Base-by-base conservation (phyloP, 64 coral and sea anemone genomes). In the Hydrozoanthus tunicans region DNA sequence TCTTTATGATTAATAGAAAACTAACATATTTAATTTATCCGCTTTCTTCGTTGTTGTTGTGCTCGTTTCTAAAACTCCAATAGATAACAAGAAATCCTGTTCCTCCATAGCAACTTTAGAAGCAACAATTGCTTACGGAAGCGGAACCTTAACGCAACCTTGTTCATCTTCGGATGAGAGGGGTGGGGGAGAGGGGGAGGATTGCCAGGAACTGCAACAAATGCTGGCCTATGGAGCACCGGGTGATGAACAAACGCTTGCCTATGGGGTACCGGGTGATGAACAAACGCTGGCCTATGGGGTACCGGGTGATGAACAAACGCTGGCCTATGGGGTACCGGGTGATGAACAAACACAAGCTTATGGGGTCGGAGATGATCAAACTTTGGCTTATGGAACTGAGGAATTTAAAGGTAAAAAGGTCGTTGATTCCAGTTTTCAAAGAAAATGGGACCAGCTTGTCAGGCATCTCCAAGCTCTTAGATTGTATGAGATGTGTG, bases 211-310 rank as follows among this genome's bases (percentile, higher is more conserved):
- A 43, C 32, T 43, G 32, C 32, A 43, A 85, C 82, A 85, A 53
- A 85, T 62, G 1, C 64, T 56, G 63, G 82, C 63, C 52, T 85
- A 85, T 85, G 82, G 51, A 52, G 51, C 6, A 10, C 82, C 15
- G 64, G 82, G 57, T 70, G 53, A 69, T 20, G 82, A 85, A 85
- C 82, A 85, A 53, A 85, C 82, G 1, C 64, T 56, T 62, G 82
- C 63, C 52, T 85, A 85, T 85, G 82, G 51, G 64, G 51, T 10
- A 10, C 82, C 15, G 51, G 82, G 57, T 85, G 53, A 69, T 20
- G 82, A 85, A 85, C 82, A 85, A 53, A 85, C 82, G 1, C 64
- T 56, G 82, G 82, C 63, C 52, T 85, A 85, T 85, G 82, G 51
- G 64, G 51, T 10, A 10, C 82, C 15, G 64, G 82, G 57, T 85